Percentiles rank a stretch among this genome's conserved stretches.
phyloP scores from a whole-genome alignment of 2,113 vertebrate species.

The Naja naja region DNA sequence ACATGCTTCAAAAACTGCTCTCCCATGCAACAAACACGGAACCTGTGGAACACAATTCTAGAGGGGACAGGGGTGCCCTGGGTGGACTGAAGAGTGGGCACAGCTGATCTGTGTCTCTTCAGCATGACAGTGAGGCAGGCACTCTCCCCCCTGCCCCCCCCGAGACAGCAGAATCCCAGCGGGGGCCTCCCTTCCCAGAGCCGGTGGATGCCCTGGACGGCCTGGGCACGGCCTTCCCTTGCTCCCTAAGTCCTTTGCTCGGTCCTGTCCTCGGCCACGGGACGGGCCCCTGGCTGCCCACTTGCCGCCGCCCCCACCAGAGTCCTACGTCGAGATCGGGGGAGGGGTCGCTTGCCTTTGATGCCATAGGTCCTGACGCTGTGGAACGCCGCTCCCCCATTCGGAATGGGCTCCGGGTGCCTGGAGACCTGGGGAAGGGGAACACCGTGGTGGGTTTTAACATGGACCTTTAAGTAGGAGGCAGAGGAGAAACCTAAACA shows the following conservation, averaged over 20 bases:
- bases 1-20: background rate
- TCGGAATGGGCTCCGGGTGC: conserved; percentile 91
- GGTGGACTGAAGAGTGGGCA: background rate
- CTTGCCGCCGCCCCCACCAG: conserved; percentile 55
- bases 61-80: too few species aligned
- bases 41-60: background rate
- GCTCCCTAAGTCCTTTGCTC: background rate
- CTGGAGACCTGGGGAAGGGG: conserved; percentile 95
- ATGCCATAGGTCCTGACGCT: conserved; percentile 98
- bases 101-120: background rate
- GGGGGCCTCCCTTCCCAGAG: background rate
- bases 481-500: conserved; percentile 99
- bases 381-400: conserved; percentile 97
- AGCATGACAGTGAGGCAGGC: background rate
- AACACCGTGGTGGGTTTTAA: conserved; percentile 99
- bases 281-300: conserved; percentile 57
- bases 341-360: conserved; percentile 96
- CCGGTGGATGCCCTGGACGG: background rate
- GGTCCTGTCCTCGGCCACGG: conserved; percentile 11
- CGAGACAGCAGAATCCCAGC: background rate
- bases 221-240: background rate
- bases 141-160: background rate
- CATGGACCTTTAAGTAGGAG: conserved; percentile 99
- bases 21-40: background rate
- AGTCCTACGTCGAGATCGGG: conserved; percentile 67